Conservation (phyloP, 2,888 invertebrate species). For the Keiferia lycopersicella region DNA sequence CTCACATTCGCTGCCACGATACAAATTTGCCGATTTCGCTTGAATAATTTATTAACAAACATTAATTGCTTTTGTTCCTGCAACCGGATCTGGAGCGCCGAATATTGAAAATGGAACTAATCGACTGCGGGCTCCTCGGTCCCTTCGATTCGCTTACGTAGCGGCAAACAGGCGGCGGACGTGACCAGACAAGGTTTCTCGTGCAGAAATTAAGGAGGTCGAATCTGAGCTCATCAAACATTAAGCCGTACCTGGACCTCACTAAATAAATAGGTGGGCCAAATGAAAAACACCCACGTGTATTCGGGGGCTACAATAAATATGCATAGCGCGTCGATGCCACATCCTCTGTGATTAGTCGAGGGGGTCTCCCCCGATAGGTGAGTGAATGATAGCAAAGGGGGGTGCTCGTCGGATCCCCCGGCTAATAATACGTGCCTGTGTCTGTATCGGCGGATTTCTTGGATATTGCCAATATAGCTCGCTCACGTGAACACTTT, state of each 20-base stretch:
- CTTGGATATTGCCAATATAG: slow-evolving; percentile 79
- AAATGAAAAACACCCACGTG: slow-evolving; percentile 78
- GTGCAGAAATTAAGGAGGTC: slow-evolving; percentile 66
- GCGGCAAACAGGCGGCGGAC: slow-evolving; percentile 50
- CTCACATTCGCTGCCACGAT: slow-evolving; percentile 47
- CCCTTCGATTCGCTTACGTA: slow-evolving; percentile 55
- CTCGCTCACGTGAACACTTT: slow-evolving; percentile 70
- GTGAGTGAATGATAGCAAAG: slow-evolving; percentile 80
- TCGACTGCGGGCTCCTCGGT: slow-evolving; percentile 39
- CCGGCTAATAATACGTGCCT: slow-evolving; percentile 76
- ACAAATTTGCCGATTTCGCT: slow-evolving; percentile 54
- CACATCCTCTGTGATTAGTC: slow-evolving; percentile 80
- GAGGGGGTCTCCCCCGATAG: slow-evolving; percentile 66
- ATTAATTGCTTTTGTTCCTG: slow-evolving; percentile 42
- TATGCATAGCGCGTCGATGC: slow-evolving; percentile 80
- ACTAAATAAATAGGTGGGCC: slow-evolving; percentile 74
- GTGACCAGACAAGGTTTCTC: slow-evolving; percentile 57
- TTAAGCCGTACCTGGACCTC: slow-evolving; percentile 67
- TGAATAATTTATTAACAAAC: slow-evolving; percentile 53
- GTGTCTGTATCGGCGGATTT: slow-evolving; percentile 74
- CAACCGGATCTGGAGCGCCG: slow-evolving; percentile 22
- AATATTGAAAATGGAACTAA: slow-evolving; percentile 27
- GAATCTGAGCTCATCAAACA: slow-evolving; percentile 77
- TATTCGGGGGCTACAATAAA: slow-evolving; percentile 76
- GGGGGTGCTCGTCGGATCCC: slow-evolving; percentile 67